These are phyloP conservation scores for Phanerotoma sp. DNA, from an alignment of 2,888 invertebrate species.

Conservation along the genomic window DNA sequence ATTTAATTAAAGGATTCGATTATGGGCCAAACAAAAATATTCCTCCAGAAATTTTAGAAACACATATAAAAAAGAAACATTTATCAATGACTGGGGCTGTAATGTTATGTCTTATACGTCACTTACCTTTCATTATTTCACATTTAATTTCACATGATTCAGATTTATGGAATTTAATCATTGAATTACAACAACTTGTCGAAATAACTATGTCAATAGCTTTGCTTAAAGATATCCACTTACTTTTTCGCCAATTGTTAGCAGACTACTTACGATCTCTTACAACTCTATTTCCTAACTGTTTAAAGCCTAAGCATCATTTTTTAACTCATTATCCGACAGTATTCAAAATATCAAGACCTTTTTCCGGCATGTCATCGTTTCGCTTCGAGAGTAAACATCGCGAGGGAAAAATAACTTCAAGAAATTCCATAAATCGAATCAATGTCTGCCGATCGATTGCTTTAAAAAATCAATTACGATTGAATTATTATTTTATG, in stretches of 20 bases:
- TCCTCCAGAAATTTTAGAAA: constrained; percentile 25
- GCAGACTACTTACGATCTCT: constrained; percentile 19
- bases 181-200: background rate
- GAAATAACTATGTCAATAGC: constrained; percentile 15
- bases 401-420: background rate
- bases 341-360: background rate
- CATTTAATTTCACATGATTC: background rate
- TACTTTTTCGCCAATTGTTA: background rate
- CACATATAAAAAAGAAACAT: constrained; percentile 26
- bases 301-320: constrained; percentile 30
- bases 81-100: constrained; percentile 2
- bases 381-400: background rate
- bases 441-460: constrained; percentile 5
- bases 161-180: constrained; percentile 11
- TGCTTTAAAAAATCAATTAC: constrained; percentile 1
- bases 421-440: background rate
- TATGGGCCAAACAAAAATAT: constrained; percentile 24
- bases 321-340: constrained; percentile 20
- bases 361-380: background rate
- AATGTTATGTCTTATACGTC: background rate
- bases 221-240: background rate
- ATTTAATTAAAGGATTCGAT: constrained; percentile 24
- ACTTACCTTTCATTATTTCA: background rate
- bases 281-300: constrained; percentile 3
- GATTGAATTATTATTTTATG: background rate